These are phyloP conservation scores for Hirudo medicinalis DNA, from an alignment of 1,140 invertebrate genomes.

Conservation along the genomic window DNA sequence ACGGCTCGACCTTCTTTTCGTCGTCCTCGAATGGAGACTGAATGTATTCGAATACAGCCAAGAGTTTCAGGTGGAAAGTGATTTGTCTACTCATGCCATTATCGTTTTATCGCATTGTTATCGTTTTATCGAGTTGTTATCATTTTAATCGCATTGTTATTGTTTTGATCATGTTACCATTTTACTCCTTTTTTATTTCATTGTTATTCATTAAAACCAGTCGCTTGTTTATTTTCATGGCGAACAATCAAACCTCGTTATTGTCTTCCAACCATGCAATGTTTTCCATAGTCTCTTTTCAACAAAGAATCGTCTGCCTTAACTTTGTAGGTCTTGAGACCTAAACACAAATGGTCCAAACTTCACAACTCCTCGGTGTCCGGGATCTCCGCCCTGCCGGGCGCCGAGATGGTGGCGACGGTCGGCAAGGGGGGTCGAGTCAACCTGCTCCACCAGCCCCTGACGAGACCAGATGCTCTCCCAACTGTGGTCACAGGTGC, in stretches of 20 bases:
- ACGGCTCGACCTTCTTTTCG: conserved; percentile 29
- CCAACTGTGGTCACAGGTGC: conserved; percentile 48
- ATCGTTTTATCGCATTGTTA: no score
- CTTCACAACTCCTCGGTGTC: conserved; percentile 27
- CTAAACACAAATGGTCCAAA: not conserved
- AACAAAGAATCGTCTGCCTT: no score
- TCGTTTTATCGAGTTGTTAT: no score
- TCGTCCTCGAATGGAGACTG: conserved; percentile 35
- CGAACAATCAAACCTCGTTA: not conserved
- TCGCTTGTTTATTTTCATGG: no score
- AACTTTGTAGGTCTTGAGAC: no score
- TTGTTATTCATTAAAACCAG: not conserved
- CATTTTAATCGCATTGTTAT: no score
- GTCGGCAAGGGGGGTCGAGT: conserved; percentile 70
- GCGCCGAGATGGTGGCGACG: conserved; percentile 41
- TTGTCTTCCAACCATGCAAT: not conserved
- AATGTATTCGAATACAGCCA: not conserved
- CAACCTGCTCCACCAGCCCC: conserved; percentile 48
- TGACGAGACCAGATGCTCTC: conserved; percentile 26
- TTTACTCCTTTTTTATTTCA: not conserved
- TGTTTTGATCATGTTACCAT: no score
- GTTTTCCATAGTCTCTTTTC: no score
- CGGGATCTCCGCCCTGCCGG: conserved; percentile 35
- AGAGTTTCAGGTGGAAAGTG: not conserved
- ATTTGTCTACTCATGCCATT: not conserved